These are phyloP conservation scores for Myotis lucifugus DNA, from an alignment of 2,113 vertebrate species.

Conservation along the genomic window DNA sequence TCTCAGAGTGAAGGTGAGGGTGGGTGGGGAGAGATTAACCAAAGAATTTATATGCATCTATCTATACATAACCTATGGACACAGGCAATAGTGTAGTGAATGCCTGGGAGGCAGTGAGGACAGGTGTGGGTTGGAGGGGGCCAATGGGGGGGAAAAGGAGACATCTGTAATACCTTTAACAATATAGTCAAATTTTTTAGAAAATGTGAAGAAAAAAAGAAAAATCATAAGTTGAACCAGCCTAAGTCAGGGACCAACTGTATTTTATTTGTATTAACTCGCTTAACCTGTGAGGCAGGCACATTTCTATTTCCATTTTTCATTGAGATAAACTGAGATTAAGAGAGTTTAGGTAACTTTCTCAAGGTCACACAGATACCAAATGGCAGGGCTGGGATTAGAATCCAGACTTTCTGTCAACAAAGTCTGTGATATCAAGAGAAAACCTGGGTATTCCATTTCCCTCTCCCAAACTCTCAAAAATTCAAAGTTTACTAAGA, in stretches of 20 bases:
- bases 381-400: not conserved
- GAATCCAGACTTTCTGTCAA: not conserved
- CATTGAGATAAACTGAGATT: not conserved
- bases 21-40: too few species aligned
- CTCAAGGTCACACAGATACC: not conserved
- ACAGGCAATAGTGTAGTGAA: too few species aligned
- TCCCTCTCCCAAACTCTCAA: not conserved
- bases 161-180: too few species aligned
- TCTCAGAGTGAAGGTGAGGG: too few species aligned
- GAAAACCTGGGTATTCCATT: not conserved
- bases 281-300: not conserved
- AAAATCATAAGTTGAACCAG: not conserved
- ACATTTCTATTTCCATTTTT: not conserved
- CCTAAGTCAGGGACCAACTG: not conserved
- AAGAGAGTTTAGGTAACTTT: slow-evolving; percentile 11
- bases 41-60: too few species aligned
- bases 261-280: not conserved
- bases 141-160: too few species aligned
- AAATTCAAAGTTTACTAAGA: not conserved
- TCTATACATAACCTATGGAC: too few species aligned
- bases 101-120: too few species aligned
- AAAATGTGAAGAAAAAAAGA: not conserved
- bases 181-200: too few species aligned
- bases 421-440: not conserved
- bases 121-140: too few species aligned